Conservation (phyloP, 2,888 invertebrate species). For the Drosophila niveifrons region DNA sequence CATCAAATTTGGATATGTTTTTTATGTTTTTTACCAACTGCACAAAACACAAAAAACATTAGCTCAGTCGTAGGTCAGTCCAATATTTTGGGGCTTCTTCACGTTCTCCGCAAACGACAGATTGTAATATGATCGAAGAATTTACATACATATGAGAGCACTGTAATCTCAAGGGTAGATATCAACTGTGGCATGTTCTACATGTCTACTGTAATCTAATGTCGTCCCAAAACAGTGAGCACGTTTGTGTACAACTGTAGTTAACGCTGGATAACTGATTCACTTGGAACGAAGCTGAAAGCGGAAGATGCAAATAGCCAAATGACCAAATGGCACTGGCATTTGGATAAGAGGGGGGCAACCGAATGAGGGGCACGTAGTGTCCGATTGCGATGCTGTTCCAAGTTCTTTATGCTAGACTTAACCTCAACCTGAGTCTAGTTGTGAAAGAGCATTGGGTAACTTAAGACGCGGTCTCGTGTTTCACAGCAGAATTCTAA, state of each 20-base stretch:
- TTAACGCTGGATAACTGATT: conserved; percentile 44
- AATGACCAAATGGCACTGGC: conserved; percentile 9
- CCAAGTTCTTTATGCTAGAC: conserved; percentile 52
- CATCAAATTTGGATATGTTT: background rate
- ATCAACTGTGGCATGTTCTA: background rate
- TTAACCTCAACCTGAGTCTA: conserved; percentile 52
- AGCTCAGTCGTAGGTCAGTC: conserved; percentile 10
- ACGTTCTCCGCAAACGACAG: conserved; percentile 29
- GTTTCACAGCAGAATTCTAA: conserved; percentile 24
- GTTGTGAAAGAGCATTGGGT: conserved; percentile 54
- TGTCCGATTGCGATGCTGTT: conserved; percentile 51
- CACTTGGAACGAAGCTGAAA: conserved; percentile 41
- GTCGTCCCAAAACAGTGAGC: conserved; percentile 45
- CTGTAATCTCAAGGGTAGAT: conserved; percentile 6
- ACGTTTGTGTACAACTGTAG: conserved; percentile 45
- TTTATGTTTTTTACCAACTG: background rate
- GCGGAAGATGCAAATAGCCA: conserved; percentile 53
- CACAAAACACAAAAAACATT: background rate
- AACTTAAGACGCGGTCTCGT: conserved; percentile 32
- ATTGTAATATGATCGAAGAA: conserved; percentile 31
- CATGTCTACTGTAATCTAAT: conserved; percentile 41
- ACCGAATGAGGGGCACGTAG: conserved; percentile 41
- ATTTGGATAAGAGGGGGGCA: conserved; percentile 12
- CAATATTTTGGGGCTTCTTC: conserved; percentile 7
- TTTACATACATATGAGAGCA: conserved; percentile 7